phyloP scores from a whole-genome alignment of 1,140 invertebrate genomes.

The Drosophila nasuta region DNA sequence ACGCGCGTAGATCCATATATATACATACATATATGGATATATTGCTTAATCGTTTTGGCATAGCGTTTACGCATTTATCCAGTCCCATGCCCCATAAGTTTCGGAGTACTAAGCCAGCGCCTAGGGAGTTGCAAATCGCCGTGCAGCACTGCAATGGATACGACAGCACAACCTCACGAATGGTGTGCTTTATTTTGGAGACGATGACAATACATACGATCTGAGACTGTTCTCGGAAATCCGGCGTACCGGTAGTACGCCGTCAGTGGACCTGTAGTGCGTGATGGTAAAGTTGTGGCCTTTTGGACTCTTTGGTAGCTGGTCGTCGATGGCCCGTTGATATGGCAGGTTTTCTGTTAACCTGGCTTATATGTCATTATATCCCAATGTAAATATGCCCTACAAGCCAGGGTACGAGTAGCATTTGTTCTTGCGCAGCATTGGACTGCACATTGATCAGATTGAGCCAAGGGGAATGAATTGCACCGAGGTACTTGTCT shows the following conservation, averaged over 20 bases:
- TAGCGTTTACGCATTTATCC: slow-evolving; percentile 90
- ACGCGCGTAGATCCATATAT: too few relatives aligned
- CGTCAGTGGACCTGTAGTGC: slow-evolving; percentile 88
- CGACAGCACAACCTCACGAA: slow-evolving; percentile 89
- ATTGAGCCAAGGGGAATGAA: slow-evolving; percentile 90
- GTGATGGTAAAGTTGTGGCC: slow-evolving; percentile 88
- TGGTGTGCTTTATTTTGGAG: slow-evolving; percentile 97
- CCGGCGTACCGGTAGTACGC: slow-evolving; percentile 85
- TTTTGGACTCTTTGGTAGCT: slow-evolving; percentile 92
- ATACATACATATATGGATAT: too few relatives aligned
- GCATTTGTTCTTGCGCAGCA: slow-evolving; percentile 89
- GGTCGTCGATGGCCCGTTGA: slow-evolving; percentile 92
- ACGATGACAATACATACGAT: slow-evolving; percentile 98
- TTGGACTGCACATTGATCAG: slow-evolving; percentile 88
- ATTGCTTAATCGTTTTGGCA: slow-evolving; percentile 65
- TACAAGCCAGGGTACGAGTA: slow-evolving; percentile 91
- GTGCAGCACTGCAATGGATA: slow-evolving; percentile 94
- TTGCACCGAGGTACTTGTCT: slow-evolving; percentile 90
- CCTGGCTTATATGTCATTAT: slow-evolving; percentile 87
- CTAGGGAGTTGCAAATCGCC: slow-evolving; percentile 97
- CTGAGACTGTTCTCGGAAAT: slow-evolving; percentile 92
- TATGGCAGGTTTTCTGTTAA: slow-evolving; percentile 96
- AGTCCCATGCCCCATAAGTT: slow-evolving; percentile 93
- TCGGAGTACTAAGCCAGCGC: slow-evolving; percentile 89
- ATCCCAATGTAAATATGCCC: slow-evolving; percentile 89